Conservation (phyloP, 2,797 vertebrate genomes). For the Masticophis lateralis region DNA sequence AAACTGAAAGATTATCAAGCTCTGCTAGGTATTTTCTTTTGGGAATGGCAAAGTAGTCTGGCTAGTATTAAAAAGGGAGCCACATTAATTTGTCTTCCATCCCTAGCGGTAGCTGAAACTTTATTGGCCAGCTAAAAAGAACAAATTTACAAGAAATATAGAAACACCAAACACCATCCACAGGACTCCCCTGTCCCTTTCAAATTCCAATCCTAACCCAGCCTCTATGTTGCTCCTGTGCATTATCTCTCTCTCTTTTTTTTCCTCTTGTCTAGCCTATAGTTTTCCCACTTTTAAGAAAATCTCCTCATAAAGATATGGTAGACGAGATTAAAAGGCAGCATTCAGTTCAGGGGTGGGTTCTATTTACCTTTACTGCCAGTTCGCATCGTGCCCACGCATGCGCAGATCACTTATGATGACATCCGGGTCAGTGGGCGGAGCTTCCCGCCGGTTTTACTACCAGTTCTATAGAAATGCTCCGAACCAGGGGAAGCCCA, state of each 20-base stretch:
- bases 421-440: no score
- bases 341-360: conserved; percentile 14
- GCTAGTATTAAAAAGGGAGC: background rate
- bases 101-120: background rate
- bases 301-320: background rate
- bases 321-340: background rate
- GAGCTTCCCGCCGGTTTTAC: no score
- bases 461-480: no score
- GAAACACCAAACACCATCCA: background rate
- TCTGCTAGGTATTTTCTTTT: background rate
- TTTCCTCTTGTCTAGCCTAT: background rate
- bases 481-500: no score
- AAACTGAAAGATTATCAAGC: background rate
- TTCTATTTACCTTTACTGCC: no score
- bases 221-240: background rate
- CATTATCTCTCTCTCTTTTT: background rate
- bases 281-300: background rate
- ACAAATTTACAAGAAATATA: background rate
- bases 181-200: background rate
- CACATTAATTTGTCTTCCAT: background rate
- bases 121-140: background rate
- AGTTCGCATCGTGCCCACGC: no score
- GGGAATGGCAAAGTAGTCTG: background rate
- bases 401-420: no score
- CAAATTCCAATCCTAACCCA: background rate